phyloP scores from a whole-genome alignment of 1,140 invertebrate species.

The Aphis craccivora region DNA sequence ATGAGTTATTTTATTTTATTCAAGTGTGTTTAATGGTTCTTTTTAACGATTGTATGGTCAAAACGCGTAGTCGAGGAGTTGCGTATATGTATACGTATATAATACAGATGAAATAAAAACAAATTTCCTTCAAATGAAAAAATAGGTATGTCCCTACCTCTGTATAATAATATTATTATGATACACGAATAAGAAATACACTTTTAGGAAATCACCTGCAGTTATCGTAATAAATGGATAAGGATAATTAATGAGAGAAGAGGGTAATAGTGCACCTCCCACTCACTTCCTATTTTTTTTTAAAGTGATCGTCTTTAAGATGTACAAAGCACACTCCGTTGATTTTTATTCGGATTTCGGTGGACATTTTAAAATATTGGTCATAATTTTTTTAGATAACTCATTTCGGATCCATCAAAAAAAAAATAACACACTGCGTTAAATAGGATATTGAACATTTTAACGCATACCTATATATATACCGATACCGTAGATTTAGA shows the following conservation, averaged over 20 bases:
- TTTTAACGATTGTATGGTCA: slow-evolving; percentile 12
- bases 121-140: neutral
- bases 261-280: neutral
- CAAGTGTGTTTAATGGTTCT: slow-evolving; percentile 14
- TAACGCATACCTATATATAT: neutral
- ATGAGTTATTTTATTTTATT: slow-evolving; percentile 29
- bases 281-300: neutral
- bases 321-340: neutral
- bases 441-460: neutral
- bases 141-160: neutral
- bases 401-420: neutral
- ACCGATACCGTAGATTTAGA: no score
- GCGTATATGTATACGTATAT: neutral
- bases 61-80: neutral
- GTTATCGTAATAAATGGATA: neutral
- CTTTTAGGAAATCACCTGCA: neutral
- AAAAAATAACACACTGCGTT: neutral
- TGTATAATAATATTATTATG: neutral
- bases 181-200: neutral
- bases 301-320: neutral
- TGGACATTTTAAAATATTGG: neutral
- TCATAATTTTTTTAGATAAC: neutral
- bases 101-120: neutral
- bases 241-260: neutral
- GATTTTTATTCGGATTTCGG: neutral